These are phyloP conservation scores for Cephalopterus ornatus DNA, from an alignment of 2,113 vertebrate species.

Conservation along the genomic window DNA sequence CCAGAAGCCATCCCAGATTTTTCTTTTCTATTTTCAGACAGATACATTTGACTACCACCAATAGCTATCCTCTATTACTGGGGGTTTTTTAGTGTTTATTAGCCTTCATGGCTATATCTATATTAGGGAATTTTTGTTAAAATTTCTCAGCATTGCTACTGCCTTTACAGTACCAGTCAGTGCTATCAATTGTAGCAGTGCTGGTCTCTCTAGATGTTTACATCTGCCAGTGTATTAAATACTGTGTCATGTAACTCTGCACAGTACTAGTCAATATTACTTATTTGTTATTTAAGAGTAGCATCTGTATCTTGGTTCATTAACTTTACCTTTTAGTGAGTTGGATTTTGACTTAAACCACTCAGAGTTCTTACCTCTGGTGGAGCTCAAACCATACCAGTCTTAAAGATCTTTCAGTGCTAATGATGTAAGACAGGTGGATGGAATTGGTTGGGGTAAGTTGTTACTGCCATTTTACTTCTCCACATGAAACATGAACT, in stretches of 20 bases:
- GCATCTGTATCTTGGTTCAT: not conserved
- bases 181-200: not conserved
- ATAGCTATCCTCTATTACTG: not conserved
- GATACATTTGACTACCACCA: not conserved
- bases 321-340: not conserved
- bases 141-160: not conserved
- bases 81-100: not conserved
- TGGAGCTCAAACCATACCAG: not conserved
- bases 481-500: not conserved
- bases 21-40: constrained; percentile 27
- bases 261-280: not conserved
- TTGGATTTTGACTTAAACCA: not conserved
- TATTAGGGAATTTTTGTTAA: not conserved
- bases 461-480: not conserved
- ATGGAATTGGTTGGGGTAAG: not conserved
- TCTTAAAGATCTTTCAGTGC: not conserved
- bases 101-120: not conserved
- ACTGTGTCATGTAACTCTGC: not conserved
- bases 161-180: not conserved
- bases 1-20: not conserved
- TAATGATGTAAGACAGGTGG: not conserved
- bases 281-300: not conserved
- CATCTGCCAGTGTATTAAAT: not conserved
- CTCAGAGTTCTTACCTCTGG: not conserved
- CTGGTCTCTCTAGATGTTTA: not conserved